These are phyloP conservation scores for Botrylloides violaceus DNA, from an alignment of 23 tunicate genomes.

Conservation along the genomic window DNA sequence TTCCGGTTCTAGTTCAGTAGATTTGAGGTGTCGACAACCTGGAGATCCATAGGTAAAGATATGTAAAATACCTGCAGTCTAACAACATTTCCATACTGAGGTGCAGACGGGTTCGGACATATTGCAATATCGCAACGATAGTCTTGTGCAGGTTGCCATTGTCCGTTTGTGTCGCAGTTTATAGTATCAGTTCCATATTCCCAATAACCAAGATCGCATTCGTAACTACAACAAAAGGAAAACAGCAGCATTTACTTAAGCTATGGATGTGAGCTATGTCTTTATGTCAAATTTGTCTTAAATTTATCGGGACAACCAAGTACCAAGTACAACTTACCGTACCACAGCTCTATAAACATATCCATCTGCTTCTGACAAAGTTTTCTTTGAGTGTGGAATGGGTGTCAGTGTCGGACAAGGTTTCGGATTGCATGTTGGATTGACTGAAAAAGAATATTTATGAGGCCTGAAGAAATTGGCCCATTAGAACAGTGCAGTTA, in stretches of 20 bases:
- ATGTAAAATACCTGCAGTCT: not conserved
- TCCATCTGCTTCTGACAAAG: constrained; percentile 12
- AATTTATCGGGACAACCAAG: too few species aligned
- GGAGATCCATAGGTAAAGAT: too few species aligned
- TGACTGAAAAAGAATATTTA: not conserved
- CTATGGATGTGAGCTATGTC: too few species aligned
- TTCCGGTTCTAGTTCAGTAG: too few species aligned
- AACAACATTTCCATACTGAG: constrained; percentile 37
- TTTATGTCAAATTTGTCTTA: too few species aligned
- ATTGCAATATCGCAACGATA: constrained; percentile 48
- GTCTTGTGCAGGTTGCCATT: constrained; percentile 31
- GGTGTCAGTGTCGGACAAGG: not conserved
- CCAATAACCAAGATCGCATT: constrained; percentile 42
- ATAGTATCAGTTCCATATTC: constrained; percentile 28
- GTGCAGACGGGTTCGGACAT: constrained; percentile 30
- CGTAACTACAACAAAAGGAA: constrained; percentile 28
- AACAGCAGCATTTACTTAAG: too few species aligned
- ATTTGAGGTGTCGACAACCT: too few species aligned
- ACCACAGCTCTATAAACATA: constrained; percentile 23
- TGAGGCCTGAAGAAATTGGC: too few species aligned
- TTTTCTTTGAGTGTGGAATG: not conserved
- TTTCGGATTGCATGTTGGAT: constrained; percentile 20
- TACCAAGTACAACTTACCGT: constrained; percentile 1
- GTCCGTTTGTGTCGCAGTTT: constrained; percentile 35
- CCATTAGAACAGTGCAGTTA: too few species aligned